Evolutionary conservation across 2,797 vertebrate genomes (phyloP).

Genomic region (Neosilurus hyrtlii): DNA sequence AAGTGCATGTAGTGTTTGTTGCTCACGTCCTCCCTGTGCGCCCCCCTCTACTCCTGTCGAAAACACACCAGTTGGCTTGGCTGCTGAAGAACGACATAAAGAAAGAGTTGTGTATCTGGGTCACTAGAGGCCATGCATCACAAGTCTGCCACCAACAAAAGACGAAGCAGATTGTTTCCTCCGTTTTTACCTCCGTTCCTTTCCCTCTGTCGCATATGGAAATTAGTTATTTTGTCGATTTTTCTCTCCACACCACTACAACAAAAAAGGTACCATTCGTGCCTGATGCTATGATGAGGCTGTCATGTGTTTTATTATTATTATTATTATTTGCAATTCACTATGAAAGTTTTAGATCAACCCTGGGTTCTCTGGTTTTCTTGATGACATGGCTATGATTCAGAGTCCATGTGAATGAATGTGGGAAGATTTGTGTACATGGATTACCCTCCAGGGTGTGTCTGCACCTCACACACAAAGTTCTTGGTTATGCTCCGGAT

Average conservation of each 20-base stretch:
- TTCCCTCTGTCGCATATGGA: background rate
- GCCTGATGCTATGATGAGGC: background rate
- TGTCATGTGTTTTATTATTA: background rate
- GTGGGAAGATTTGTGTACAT: background rate
- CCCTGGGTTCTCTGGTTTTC: background rate
- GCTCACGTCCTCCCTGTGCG: constrained; percentile 37
- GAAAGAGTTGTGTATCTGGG: constrained; percentile 75
- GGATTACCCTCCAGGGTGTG: background rate
- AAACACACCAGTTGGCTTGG: constrained; percentile 43
- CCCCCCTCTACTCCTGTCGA: constrained; percentile 29
- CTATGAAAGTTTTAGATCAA: too few species aligned
- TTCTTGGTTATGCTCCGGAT: background rate
- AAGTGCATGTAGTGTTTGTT: constrained; percentile 8
- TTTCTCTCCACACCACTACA: background rate
- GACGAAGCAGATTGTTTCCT: constrained; percentile 66
- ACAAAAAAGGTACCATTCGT: background rate
- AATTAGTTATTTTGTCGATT: background rate
- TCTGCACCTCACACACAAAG: background rate
- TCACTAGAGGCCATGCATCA: constrained; percentile 78
- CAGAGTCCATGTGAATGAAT: background rate
- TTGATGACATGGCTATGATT: too few species aligned
- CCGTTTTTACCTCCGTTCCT: constrained; percentile 7
- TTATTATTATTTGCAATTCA: too few species aligned
- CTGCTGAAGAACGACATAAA: constrained; percentile 46
- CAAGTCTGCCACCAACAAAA: constrained; percentile 68